Conservation (phyloP, 2,888 invertebrate genomes). For the Diaprepes abbreviatus region DNA sequence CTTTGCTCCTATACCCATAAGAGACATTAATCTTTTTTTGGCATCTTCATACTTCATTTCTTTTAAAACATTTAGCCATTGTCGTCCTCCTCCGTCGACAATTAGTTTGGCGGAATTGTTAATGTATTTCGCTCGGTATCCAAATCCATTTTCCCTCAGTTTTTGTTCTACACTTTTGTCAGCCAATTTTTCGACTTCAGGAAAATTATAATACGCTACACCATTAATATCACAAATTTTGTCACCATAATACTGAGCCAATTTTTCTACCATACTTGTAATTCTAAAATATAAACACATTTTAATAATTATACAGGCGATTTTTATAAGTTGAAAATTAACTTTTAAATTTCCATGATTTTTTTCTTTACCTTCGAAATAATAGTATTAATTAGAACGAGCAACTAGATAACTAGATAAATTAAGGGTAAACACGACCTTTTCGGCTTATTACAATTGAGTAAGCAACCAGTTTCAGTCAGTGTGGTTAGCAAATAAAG, state of each 20-base stretch:
- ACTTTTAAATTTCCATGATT: too few species aligned
- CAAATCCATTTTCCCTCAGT: slow-evolving; percentile 83
- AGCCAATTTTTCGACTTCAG: slow-evolving; percentile 77
- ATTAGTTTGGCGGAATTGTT: slow-evolving; percentile 78
- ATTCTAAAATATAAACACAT: slow-evolving; percentile 75
- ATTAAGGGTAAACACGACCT: too few species aligned
- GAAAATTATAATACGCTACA: slow-evolving; percentile 82
- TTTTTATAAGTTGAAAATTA: too few species aligned
- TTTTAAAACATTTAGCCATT: slow-evolving; percentile 82
- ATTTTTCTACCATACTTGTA: slow-evolving; percentile 89
- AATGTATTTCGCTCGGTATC: slow-evolving; percentile 91
- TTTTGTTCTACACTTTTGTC: slow-evolving; percentile 76
- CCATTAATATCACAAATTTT: slow-evolving; percentile 79
- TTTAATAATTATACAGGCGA: too few species aligned
- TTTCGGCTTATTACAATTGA: too few species aligned
- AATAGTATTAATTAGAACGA: too few species aligned
- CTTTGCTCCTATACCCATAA: slow-evolving; percentile 95
- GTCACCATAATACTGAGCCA: slow-evolving; percentile 86
- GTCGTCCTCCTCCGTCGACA: slow-evolving; percentile 75
- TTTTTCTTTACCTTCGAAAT: too few species aligned
- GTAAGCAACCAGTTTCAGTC: too few species aligned
- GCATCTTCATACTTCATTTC: slow-evolving; percentile 80
- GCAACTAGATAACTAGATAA: too few species aligned
- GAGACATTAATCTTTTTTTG: slow-evolving; percentile 78
- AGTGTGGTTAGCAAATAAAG: too few species aligned